These are phyloP conservation scores for Agrochola lychnidis DNA, from an alignment of 2,888 invertebrate genomes.

Conservation along the genomic window DNA sequence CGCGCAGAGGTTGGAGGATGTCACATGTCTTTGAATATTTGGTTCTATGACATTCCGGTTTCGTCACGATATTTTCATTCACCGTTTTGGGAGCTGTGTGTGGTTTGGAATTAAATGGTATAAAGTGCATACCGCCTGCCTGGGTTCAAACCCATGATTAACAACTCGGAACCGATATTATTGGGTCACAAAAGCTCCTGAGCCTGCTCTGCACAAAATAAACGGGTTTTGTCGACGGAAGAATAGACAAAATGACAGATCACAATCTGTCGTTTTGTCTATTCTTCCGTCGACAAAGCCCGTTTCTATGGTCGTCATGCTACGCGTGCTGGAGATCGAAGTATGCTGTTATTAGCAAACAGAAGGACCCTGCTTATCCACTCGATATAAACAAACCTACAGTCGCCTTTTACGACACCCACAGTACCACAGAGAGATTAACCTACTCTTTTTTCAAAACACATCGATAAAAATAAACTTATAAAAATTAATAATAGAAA, in stretches of 20 bases:
- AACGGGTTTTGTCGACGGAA: too few relatives aligned
- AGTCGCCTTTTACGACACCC: not conserved
- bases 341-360: not conserved
- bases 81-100: not conserved
- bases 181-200: not conserved
- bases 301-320: too few relatives aligned
- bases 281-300: too few relatives aligned
- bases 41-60: not conserved
- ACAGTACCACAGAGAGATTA: not conserved
- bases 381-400: not conserved
- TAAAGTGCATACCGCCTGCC: not conserved
- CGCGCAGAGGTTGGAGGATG: not conserved
- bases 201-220: not conserved
- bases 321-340: not conserved
- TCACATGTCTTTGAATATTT: not conserved
- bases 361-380: not conserved
- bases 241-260: too few relatives aligned
- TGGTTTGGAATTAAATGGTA: not conserved
- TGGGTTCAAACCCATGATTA: not conserved
- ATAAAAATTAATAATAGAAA: conserved; percentile 28
- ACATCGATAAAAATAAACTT: conserved; percentile 22
- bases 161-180: not conserved
- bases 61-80: not conserved
- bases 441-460: not conserved
- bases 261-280: too few relatives aligned